Percentiles rank a stretch among this genome's conserved stretches.
Evolutionary conservation across 2,113 vertebrate genomes (phyloP).

Genomic region (Peromyscus californicus): DNA sequence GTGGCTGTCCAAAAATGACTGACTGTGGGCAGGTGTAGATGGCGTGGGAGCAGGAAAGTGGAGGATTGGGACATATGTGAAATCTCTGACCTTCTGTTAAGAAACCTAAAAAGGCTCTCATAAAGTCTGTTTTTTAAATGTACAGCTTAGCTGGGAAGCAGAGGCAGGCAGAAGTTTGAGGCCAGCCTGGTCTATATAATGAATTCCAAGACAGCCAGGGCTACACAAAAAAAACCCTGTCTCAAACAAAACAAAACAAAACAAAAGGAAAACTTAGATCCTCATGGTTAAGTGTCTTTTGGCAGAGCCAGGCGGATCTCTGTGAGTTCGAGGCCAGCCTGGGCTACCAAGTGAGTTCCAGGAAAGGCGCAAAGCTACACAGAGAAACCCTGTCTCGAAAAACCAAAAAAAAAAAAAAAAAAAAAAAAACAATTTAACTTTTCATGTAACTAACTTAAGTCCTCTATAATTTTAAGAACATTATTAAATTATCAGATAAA

Average conservation of each 20-base stretch:
- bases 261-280: neutral
- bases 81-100: neutral
- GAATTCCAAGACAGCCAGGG: neutral
- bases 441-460: neutral
- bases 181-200: neutral
- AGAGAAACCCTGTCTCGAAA: no score
- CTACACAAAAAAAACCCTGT: neutral
- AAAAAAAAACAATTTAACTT: neutral
- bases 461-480: neutral
- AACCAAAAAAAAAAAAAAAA: no score
- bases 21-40: no score
- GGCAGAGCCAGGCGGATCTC: no score
- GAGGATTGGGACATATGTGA: neutral
- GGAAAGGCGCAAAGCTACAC: no score
- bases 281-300: slow-evolving; percentile 6
- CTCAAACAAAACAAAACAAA: neutral
- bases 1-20: neutral
- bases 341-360: no score
- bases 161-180: neutral
- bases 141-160: neutral
- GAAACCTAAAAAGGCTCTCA: neutral
- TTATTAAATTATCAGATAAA: neutral
- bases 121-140: neutral
- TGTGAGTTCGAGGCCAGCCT: no score
- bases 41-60: neutral